Conservation (phyloP, 2,888 invertebrate genomes). For the Smittia sp. region DNA sequence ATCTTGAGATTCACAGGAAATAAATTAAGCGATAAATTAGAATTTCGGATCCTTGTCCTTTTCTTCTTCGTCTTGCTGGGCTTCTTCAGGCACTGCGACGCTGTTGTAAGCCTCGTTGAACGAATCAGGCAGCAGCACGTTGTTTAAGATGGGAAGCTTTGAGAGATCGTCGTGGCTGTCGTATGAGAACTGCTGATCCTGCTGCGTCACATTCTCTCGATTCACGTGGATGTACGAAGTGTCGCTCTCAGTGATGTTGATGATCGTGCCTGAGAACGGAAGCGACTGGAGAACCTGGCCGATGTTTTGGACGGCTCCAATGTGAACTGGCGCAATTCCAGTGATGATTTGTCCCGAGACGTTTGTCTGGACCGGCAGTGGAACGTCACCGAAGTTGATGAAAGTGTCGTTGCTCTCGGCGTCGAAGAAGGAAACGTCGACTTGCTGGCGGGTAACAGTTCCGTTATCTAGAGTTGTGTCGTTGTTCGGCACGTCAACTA, state of each 20-base stretch:
- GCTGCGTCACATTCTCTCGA: constrained; percentile 47
- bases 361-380: constrained; percentile 58
- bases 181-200: constrained; percentile 45
- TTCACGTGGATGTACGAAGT: constrained; percentile 51
- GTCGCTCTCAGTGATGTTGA: constrained; percentile 53
- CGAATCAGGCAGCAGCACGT: constrained; percentile 1
- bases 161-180: constrained; percentile 39
- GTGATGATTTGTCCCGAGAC: constrained; percentile 57
- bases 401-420: constrained; percentile 55
- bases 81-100: neutral
- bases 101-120: neutral
- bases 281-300: constrained; percentile 49
- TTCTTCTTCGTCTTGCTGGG: too few species aligned
- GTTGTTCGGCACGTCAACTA: constrained; percentile 56
- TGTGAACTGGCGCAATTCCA: constrained; percentile 55
- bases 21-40: too few species aligned
- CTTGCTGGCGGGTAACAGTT: constrained; percentile 53
- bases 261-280: constrained; percentile 52
- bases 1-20: neutral
- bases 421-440: constrained; percentile 58
- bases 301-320: constrained; percentile 53
- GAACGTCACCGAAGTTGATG: constrained; percentile 57
- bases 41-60: too few species aligned
- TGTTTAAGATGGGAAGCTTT: constrained; percentile 42
- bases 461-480: constrained; percentile 53